Percentiles rank a stretch among this genome's conserved stretches.
Conservation (phyloP, 1,140 invertebrate genomes). For the Zaprionus ornatus region DNA sequence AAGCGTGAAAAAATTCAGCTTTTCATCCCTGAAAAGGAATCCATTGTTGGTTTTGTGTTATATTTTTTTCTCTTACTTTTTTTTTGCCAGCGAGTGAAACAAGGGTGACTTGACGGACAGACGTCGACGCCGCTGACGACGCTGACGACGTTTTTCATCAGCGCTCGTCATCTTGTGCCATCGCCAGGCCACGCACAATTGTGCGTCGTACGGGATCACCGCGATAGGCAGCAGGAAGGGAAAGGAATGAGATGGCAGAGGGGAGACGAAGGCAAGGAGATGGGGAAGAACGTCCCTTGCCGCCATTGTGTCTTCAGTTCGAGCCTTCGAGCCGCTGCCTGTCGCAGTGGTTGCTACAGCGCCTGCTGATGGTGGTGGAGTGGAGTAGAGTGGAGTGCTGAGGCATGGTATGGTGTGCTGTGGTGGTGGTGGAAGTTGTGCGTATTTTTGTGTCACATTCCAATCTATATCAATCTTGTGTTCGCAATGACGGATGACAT, state of each 20-base stretch:
- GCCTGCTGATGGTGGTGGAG: slow-evolving; percentile 39
- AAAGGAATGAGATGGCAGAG: neutral
- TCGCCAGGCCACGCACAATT: slow-evolving; percentile 64
- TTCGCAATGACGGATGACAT: slow-evolving; percentile 84
- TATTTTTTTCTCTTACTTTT: slow-evolving; percentile 27
- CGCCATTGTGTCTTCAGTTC: slow-evolving; percentile 54
- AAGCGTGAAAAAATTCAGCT: slow-evolving; percentile 69
- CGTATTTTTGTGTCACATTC: slow-evolving; percentile 84
- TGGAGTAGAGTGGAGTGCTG: neutral
- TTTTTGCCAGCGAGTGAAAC: slow-evolving; percentile 47
- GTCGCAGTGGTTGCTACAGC: slow-evolving; percentile 37
- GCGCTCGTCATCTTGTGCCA: slow-evolving; percentile 80
- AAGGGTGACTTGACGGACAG: slow-evolving; percentile 80
- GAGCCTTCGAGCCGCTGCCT: slow-evolving; percentile 21
- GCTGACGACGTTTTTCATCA: slow-evolving; percentile 76
- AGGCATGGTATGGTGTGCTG: slow-evolving; percentile 21
- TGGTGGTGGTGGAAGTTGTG: slow-evolving; percentile 76
- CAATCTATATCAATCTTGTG: slow-evolving; percentile 84
- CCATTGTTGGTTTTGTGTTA: slow-evolving; percentile 69
- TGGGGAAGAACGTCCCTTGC: slow-evolving; percentile 22
- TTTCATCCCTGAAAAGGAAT: slow-evolving; percentile 74
- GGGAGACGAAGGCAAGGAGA: slow-evolving; percentile 8
- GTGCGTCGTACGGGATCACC: slow-evolving; percentile 46
- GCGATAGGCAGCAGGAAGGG: neutral
- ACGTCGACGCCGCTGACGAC: slow-evolving; percentile 56